These are phyloP conservation scores for Sebastes vulpes DNA, from an alignment of 2,797 vertebrate genomes.

Conservation along the genomic window DNA sequence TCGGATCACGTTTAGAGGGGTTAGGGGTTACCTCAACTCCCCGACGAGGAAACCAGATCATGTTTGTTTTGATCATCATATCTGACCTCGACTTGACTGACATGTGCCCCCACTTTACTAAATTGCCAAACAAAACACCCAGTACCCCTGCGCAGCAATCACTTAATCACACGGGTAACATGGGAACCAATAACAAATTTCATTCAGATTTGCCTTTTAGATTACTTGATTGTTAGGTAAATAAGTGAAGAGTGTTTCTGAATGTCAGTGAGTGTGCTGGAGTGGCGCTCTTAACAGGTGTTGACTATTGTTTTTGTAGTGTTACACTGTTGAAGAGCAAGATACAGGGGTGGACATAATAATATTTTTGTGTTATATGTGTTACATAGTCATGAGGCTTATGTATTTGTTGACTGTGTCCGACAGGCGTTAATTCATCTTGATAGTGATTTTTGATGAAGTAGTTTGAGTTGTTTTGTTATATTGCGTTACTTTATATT, in stretches of 20 bases:
- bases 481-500: neutral
- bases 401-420: too few relatives aligned
- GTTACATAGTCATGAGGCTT: too few relatives aligned
- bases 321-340: neutral
- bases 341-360: neutral
- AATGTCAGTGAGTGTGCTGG: neutral
- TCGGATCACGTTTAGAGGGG: slow-evolving; percentile 59
- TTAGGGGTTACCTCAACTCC: slow-evolving; percentile 65
- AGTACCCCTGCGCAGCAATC: slow-evolving; percentile 51
- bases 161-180: slow-evolving; percentile 57
- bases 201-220: slow-evolving; percentile 24
- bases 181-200: slow-evolving; percentile 43
- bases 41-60: slow-evolving; percentile 69
- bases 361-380: too few relatives aligned
- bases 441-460: too few relatives aligned
- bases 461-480: too few relatives aligned
- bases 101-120: slow-evolving; percentile 77
- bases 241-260: slow-evolving; percentile 5
- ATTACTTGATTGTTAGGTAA: slow-evolving; percentile 55
- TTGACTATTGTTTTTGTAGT: neutral
- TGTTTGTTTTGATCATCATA: slow-evolving; percentile 82
- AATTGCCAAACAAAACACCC: slow-evolving; percentile 77
- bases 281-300: neutral
- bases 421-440: too few relatives aligned
- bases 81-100: slow-evolving; percentile 83